A percentile compares a stretch with the other conserved stretches of the same genome.
phyloP scores from a whole-genome alignment of 2,888 invertebrate species.

The Agrotis ipsilon region DNA sequence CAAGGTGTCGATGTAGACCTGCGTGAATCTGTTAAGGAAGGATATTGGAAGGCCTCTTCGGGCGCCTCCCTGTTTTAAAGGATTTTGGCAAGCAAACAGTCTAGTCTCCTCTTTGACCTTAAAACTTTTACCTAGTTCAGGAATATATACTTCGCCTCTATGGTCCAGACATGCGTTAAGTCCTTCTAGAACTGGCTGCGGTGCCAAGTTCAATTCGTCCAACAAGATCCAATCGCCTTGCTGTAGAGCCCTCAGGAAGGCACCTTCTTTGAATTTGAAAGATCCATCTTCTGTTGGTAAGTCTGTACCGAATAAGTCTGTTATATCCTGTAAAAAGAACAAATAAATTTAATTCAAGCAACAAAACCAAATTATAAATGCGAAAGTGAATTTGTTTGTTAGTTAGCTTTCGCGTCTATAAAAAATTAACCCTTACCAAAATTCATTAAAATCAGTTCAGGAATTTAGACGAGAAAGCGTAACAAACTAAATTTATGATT shows the following conservation, averaged over 20 bases:
- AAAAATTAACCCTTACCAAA: too few species aligned
- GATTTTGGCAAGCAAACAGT: constrained; percentile 99
- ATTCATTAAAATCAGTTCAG: too few species aligned
- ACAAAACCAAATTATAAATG: too few species aligned
- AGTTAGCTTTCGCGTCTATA: too few species aligned
- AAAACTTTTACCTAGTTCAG: constrained; percentile 97
- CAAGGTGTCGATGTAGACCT: constrained; percentile 94
- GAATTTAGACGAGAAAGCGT: too few species aligned
- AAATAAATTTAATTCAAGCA: constrained; percentile 2
- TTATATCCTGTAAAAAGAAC: constrained; percentile 94
- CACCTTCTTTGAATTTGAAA: constrained; percentile 99
- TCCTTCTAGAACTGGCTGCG: constrained; percentile 99
- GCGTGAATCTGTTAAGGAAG: constrained; percentile 99
- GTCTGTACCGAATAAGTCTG: constrained; percentile 99
- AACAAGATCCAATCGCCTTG: constrained; percentile 98
- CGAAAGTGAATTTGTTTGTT: too few species aligned
- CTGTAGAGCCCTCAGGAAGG: constrained; percentile 97
- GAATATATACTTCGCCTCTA: constrained; percentile 98
- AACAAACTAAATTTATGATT: too few species aligned
- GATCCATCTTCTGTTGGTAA: constrained; percentile 98
- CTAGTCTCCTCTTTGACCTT: constrained; percentile 94
- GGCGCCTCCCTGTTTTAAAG: constrained; percentile 98
- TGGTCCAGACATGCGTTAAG: constrained; percentile 99
- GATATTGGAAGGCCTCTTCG: constrained; percentile 98
- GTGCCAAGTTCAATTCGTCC: constrained; percentile 99